Evolutionary conservation across 2,797 vertebrate genomes (phyloP), one percentile per base, ranked within the genome.

Genomic region (Ctenochaetus hawaiiensis): DNA sequence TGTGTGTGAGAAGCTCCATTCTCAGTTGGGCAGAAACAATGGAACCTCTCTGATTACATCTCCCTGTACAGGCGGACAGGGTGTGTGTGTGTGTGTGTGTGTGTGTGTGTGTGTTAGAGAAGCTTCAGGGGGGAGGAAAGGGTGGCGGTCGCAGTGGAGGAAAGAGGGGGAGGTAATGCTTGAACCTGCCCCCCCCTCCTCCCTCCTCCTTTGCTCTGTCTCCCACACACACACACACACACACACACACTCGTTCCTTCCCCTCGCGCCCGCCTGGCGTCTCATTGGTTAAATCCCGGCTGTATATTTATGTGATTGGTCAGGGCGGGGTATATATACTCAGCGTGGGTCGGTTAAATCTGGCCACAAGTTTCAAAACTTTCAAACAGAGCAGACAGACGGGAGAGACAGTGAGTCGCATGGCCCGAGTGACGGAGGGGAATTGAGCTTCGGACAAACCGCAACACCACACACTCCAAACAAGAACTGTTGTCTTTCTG

Each of bases 311-410:
- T 78, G 61, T 94, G 95, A 96, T 96, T 96, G 96, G 96, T 94
- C 91, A 90, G 89, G 85, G 87, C 81, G 87, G 91, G 83, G 89
- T 96, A 96, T 96, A 96, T 96, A 96, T 94, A 95, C 94, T 93
- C 91, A 89, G 90, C 86, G 81, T 92, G 92, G 93, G 91, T 93
- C 78, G 89, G 90, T 93, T 86, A 93, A 93, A 81, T 90, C 93
- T 93, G 90, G 93, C 94, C 94, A 95, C 94, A 96, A 94, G 92
- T 92, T 94, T 94, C 81, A 90, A 94, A 94, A 92, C 83, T 91
- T 88, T 91, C 75, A 92, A 81, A 85, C 79, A 69, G 82, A 81
- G 87, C 80, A 82, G 84, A 87, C 76, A 87, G 84, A 57, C 23
- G 26, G 14, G 76, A 78, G 84, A 85, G 85, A 83, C 85, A 47